Evolutionary conservation across 2,797 vertebrate genomes (phyloP), one percentile per base, ranked within the genome.

Genomic region (Gallinago solitaria): DNA sequence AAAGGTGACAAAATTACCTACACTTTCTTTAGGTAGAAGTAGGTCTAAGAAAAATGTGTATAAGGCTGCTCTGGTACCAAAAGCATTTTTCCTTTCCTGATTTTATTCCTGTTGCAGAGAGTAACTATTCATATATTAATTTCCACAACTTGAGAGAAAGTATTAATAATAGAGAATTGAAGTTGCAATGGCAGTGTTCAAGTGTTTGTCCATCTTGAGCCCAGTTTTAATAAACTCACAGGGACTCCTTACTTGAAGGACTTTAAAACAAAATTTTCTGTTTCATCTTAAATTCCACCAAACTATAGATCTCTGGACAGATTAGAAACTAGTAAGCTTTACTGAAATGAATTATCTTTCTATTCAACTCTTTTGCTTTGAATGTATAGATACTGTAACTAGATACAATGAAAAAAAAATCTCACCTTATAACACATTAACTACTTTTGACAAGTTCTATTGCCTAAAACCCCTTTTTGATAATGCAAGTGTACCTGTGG

Each of bases 331-430:
- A 35, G 3, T 48, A 48, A 65, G 11, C 6, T 77, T 88, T 90
- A 16, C 15, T 8, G 11, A 70, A 92, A 69, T 30, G 0, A 48
- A 41, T 61, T 16, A 35, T 51, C 28, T 86, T 83, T 80, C 47
- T 73, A 6, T n/a, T 59, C 16, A 64, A 6, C 1, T 11, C 7
- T 61, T 69, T 57, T n/a, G 8, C 5, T 76, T 54, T 70, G 5
- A 54, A 88, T 2, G 2, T 57, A 20, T 9, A 41, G 4, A 24
- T 54, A 43, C 3, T 0, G 0, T 27, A 86, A 54, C 9, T 17
- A 56, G 12, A 43, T 39, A 41, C 9, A 69, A 56, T 12, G 11
- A 69, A 83, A 88, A 83, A 25, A 17, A 83, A 80, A 45, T 30
- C 23, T 48, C 23, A 77, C 30, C 16, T 70, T 90, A 11, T 14